phyloP scores from a whole-genome alignment of 2,888 invertebrate species.

The Cephus rjabovi region DNA sequence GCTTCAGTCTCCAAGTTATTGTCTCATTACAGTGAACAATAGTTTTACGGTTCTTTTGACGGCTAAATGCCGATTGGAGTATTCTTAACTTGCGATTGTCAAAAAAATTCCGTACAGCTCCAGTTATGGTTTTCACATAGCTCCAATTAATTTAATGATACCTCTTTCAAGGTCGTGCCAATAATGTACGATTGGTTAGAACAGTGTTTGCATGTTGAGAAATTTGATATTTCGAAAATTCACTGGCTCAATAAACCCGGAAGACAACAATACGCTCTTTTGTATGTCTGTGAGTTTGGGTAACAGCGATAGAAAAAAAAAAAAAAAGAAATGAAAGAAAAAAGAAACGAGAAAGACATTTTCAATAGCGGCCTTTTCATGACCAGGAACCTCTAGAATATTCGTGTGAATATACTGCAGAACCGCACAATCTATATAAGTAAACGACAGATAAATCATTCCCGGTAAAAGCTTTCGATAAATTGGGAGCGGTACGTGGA shows the following conservation, averaged over 20 bases:
- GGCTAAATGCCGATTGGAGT: not conserved
- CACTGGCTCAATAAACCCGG: not conserved
- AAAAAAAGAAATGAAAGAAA: not conserved
- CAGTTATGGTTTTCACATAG: not conserved
- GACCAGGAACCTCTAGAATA: not conserved
- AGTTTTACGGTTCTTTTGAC: not conserved
- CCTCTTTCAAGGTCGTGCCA: not conserved
- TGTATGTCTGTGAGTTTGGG: not conserved
- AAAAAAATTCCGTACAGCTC: not conserved
- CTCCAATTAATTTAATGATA: not conserved
- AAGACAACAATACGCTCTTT: not conserved
- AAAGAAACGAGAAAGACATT: not conserved
- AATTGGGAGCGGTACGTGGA: not conserved
- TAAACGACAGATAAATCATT: not conserved
- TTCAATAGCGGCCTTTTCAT: not conserved
- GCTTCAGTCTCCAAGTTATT: not conserved
- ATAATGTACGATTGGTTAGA: not conserved
- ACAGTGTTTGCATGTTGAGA: not conserved
- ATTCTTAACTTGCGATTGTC: not conserved
- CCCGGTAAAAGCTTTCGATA: not conserved
- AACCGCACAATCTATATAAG: not conserved
- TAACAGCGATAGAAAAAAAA: not conserved
- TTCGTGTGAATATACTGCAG: not conserved
- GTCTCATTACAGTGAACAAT: not conserved
- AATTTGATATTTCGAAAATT: not conserved